phyloP scores from a whole-genome alignment of 2,113 vertebrate species.

The Alectura lathami region DNA sequence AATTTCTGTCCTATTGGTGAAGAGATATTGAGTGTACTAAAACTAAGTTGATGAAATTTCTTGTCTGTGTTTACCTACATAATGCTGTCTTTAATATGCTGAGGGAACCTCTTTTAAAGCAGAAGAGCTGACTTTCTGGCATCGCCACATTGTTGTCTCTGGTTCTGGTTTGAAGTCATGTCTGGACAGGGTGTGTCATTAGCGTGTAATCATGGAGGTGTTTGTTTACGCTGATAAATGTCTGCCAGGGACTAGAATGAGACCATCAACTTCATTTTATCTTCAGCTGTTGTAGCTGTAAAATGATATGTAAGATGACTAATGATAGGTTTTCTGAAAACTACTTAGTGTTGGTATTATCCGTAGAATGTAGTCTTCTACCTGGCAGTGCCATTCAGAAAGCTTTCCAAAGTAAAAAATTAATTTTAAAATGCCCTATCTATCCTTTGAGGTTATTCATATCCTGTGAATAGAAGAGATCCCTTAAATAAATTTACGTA shows the following conservation, averaged over 20 bases:
- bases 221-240: neutral
- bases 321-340: neutral
- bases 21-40: neutral
- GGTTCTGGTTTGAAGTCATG: neutral
- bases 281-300: neutral
- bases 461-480: neutral
- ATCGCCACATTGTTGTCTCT: neutral
- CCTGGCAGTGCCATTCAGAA: neutral
- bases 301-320: neutral
- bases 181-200: accelerated
- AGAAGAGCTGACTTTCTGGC: neutral
- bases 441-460: neutral
- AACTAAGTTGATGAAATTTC: neutral
- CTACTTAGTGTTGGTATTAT: neutral
- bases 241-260: neutral
- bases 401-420: neutral
- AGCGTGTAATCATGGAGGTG: neutral
- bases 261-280: neutral
- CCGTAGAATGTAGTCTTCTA: neutral
- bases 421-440: accelerated
- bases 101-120: neutral
- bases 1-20: neutral
- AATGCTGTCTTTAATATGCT: neutral
- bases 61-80: neutral
- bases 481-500: neutral